Conservation (phyloP, 2,797 vertebrate genomes). For the Jordanella pulchra region DNA sequence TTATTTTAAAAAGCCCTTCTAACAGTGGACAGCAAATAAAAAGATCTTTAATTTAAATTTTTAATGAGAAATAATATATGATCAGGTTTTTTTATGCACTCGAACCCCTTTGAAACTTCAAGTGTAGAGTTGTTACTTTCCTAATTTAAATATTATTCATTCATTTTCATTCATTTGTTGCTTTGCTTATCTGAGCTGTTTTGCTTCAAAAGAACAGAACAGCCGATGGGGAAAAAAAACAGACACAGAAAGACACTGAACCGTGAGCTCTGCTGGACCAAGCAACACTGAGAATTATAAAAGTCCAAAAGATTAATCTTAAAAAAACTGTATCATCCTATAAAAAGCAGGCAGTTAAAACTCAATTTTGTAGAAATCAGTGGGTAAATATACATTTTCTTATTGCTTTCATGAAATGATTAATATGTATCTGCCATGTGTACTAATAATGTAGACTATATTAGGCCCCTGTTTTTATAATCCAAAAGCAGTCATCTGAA, state of each 20-base stretch:
- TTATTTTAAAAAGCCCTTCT: background rate
- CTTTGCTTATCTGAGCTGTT: constrained; percentile 34
- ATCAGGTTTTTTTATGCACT: constrained; percentile 10
- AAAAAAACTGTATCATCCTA: constrained; percentile 46
- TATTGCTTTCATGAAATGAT: constrained; percentile 36
- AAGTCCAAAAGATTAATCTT: constrained; percentile 51
- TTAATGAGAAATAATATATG: constrained; percentile 9
- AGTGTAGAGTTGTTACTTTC: background rate
- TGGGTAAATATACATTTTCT: constrained; percentile 42
- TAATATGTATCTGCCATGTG: background rate
- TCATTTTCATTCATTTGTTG: constrained; percentile 51
- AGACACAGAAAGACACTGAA: constrained; percentile 71
- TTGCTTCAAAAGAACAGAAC: constrained; percentile 52
- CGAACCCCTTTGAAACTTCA: constrained; percentile 1
- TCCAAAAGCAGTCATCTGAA: constrained; percentile 6
- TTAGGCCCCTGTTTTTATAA: constrained; percentile 20
- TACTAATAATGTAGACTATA: too few species aligned
- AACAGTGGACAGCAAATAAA: constrained; percentile 12
- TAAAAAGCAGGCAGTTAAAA: constrained; percentile 53
- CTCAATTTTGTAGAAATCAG: constrained; percentile 51
- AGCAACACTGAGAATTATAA: constrained; percentile 60
- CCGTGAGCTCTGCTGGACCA: constrained; percentile 45
- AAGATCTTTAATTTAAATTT: background rate
- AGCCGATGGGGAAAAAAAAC: constrained; percentile 65
- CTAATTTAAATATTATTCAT: constrained; percentile 55